Evolutionary conservation across 2,888 invertebrate genomes (phyloP), one percentile per base, ranked within the genome.

Genomic region (Epinotia nisella): DNA sequence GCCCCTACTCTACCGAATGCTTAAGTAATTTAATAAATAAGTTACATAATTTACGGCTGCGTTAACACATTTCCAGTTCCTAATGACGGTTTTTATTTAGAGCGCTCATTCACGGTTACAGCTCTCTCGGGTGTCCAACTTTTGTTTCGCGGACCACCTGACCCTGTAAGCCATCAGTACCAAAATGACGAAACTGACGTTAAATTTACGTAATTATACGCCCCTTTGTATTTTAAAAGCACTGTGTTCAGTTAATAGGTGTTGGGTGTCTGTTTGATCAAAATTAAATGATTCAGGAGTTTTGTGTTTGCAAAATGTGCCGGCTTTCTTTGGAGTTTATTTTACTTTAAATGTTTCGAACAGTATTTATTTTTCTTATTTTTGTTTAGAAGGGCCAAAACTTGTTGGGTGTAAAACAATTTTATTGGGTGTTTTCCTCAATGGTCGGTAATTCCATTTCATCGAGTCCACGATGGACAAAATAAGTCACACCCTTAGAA

Each of bases 1-100:
- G n/a, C 56, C 2, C 29, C 9, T 11, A 29, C 15, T 58, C 24
- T 29, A 29, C 9, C 53, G 10, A 41, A 41, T 15, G 41, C 41
- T 55, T 67, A 56, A 56, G 69, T 69, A 74, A 75, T 75, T 70
- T 74, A 70, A 75, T 75, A 75, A 74, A 75, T 70, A 70, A n/a
- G n/a, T n/a, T n/a, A 55, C 61, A 64, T 73, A 70, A 70, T 73
- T 74, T 62, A 70, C 70, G 75, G 59, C 39, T 74, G 9, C 56
- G 62, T 67, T 69, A 75, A 75, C 74, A 62, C 74, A 64, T 72
- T 67, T 62, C 55, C 69, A 72, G 72, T 49, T 72, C 59, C 41
- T 70, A 75, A 75, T 65, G 75, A 70, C 58, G 41, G 66, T 64
- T 68, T 70, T 68, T 68, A 68, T 72, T 72, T 59, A 41, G 35